These are phyloP conservation scores for Rhinogobio ventralis DNA, from an alignment of 2,797 vertebrate species.

Conservation along the genomic window DNA sequence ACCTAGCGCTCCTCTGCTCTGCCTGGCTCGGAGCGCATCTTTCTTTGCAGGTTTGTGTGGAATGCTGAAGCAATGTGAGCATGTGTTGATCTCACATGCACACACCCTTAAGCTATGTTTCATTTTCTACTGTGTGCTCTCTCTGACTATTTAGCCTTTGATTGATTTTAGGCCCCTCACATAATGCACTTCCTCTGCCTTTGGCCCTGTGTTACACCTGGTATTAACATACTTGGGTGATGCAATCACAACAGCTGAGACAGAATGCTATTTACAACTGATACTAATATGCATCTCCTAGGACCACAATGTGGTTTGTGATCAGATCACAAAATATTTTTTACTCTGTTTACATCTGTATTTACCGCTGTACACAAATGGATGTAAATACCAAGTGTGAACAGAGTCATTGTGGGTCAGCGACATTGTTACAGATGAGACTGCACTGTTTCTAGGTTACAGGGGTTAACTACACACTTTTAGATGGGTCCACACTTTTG, in stretches of 20 bases:
- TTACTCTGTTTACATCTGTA: conserved; percentile 3
- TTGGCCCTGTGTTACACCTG: not conserved
- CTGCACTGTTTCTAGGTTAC: conserved; percentile 32
- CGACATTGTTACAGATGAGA: not conserved
- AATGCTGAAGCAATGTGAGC: conserved; percentile 75
- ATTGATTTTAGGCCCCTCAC: not conserved
- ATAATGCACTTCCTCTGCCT: not conserved
- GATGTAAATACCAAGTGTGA: conserved; percentile 3
- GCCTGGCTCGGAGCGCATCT: conserved; percentile 85
- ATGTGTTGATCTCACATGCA: conserved; percentile 26
- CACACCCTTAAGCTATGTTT: conserved; percentile 1
- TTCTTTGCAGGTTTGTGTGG: conserved; percentile 90
- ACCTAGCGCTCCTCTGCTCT: conserved; percentile 76
- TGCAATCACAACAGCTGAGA: not conserved
- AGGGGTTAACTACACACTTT: not conserved
- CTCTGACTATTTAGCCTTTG: not conserved
- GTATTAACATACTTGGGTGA: conserved; percentile 12
- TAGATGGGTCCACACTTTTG: conserved; percentile 10
- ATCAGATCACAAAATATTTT: not conserved
- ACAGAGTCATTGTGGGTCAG: not conserved
- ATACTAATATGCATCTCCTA: not conserved
- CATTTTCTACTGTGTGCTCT: not conserved
- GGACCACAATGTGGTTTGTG: not conserved
- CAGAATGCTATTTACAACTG: not conserved
- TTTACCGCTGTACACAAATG: not conserved